These are phyloP conservation scores for Zaprionus ornatus DNA, from an alignment of 1,140 invertebrate species.

Conservation along the genomic window DNA sequence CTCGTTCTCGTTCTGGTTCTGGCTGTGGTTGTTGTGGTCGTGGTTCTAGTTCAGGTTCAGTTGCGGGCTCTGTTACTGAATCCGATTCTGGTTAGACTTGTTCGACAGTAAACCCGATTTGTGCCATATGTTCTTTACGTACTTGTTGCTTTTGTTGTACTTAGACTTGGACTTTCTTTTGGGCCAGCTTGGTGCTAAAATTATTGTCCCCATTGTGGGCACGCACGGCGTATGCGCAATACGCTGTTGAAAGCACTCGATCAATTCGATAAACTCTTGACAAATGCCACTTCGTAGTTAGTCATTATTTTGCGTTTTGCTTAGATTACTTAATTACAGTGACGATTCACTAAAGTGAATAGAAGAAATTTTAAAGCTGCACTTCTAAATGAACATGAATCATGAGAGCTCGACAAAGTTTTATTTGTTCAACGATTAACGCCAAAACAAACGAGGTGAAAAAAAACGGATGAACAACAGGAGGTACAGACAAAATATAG, in stretches of 20 bases:
- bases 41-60: slow-evolving; percentile 43
- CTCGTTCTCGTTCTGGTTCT: slow-evolving; percentile 38
- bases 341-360: background rate
- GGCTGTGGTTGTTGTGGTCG: background rate
- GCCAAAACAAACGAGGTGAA: too few species aligned
- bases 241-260: slow-evolving; percentile 8
- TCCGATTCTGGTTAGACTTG: slow-evolving; percentile 62
- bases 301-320: background rate
- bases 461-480: too few species aligned
- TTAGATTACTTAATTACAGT: background rate
- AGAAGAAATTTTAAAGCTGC: background rate
- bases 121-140: slow-evolving; percentile 40
- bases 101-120: slow-evolving; percentile 42
- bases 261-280: background rate
- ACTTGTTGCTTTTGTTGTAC: slow-evolving; percentile 9
- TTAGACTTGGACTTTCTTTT: slow-evolving; percentile 35
- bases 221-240: slow-evolving; percentile 66
- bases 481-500: too few species aligned
- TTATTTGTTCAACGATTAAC: too few species aligned
- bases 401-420: too few species aligned
- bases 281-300: background rate
- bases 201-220: slow-evolving; percentile 54
- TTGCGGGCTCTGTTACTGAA: background rate
- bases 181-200: background rate
- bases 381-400: too few species aligned